Percentiles rank a stretch among this genome's conserved stretches.
These are phyloP conservation scores for Coregonus suidteri DNA, from an alignment of 2,797 vertebrate species.

Conservation along the genomic window DNA sequence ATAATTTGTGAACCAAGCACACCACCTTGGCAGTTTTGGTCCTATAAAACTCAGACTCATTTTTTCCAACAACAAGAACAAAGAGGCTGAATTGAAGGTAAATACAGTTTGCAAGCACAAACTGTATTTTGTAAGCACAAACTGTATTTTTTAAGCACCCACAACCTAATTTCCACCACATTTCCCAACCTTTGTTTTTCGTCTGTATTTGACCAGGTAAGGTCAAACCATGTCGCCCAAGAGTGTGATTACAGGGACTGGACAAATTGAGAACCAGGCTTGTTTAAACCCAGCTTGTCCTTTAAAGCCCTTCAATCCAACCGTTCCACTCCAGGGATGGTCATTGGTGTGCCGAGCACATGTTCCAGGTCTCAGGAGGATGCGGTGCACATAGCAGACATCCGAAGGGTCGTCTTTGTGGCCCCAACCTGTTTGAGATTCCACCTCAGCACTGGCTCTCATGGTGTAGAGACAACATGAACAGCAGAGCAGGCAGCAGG, in stretches of 20 bases:
- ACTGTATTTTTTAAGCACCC: not conserved
- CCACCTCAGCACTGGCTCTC: conserved; percentile 38
- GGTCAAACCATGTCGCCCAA: conserved; percentile 31
- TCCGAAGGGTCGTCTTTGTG: conserved; percentile 31
- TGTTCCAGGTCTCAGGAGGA: conserved; percentile 37
- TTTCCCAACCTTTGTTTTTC: not conserved
- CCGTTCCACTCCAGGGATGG: conserved; percentile 45
- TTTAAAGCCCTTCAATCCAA: conserved; percentile 48
- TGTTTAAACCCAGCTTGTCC: conserved; percentile 49
- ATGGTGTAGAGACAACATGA: conserved; percentile 45
- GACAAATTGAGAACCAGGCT: conserved; percentile 27
- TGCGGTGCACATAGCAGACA: conserved; percentile 47
- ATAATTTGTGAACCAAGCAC: conserved; percentile 15
- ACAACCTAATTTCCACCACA: not conserved
- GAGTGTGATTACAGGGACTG: conserved; percentile 31
- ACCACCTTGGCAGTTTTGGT: not conserved
- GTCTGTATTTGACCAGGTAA: conserved; percentile 27
- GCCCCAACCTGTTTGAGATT: conserved; percentile 44
- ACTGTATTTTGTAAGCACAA: not conserved
- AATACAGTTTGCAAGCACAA: not conserved
- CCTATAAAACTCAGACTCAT: not conserved
- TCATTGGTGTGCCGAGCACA: conserved; percentile 59
- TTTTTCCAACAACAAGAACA: not conserved
- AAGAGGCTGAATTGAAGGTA: not conserved
- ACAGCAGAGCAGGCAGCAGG: conserved; percentile 39